A percentile compares a stretch with the other conserved stretches of the same genome.
These are phyloP conservation scores for Trissolcus japonicus DNA, from an alignment of 2,888 invertebrate genomes.

Conservation along the genomic window DNA sequence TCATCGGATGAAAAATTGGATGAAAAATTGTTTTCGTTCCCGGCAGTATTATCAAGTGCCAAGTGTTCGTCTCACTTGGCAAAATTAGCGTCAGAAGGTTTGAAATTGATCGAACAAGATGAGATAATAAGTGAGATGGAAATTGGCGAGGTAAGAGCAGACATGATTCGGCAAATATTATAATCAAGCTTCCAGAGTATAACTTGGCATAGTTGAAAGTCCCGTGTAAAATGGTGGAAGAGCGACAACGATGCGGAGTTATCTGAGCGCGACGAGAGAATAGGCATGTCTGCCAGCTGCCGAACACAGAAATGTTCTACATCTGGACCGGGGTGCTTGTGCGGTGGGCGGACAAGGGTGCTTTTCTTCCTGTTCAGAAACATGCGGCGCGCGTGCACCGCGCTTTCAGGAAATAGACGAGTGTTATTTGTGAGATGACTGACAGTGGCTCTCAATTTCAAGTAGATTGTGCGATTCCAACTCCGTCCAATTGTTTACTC, in stretches of 20 bases:
- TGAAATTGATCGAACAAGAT: neutral
- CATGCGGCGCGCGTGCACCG: slow-evolving; percentile 34
- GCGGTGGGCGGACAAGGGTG: slow-evolving; percentile 44
- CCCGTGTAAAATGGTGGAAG: slow-evolving; percentile 22
- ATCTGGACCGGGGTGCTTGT: slow-evolving; percentile 47
- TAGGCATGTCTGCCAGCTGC: slow-evolving; percentile 34
- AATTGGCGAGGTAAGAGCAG: slow-evolving; percentile 11
- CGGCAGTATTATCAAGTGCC: too few relatives aligned
- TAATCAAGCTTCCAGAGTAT: slow-evolving; percentile 23
- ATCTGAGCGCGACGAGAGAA: slow-evolving; percentile 24
- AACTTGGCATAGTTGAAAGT: slow-evolving; percentile 5
- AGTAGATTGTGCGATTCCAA: neutral
- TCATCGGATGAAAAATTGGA: too few relatives aligned
- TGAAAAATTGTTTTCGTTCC: too few relatives aligned
- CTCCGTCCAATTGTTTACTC: too few relatives aligned
- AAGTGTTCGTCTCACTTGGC: too few relatives aligned
- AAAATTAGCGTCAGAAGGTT: too few relatives aligned
- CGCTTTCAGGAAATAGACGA: slow-evolving; percentile 33
- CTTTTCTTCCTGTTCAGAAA: slow-evolving; percentile 44
- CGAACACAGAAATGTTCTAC: slow-evolving; percentile 44
- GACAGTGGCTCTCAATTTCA: slow-evolving; percentile 36
- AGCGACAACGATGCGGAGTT: slow-evolving; percentile 19
- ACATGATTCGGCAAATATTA: slow-evolving; percentile 3
- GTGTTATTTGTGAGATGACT: slow-evolving; percentile 36
- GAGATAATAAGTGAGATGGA: slow-evolving; percentile 15